Evolutionary conservation across 2,888 invertebrate species (phyloP), one percentile per base, ranked within the genome.

Genomic region (Latrodectus elegans): DNA sequence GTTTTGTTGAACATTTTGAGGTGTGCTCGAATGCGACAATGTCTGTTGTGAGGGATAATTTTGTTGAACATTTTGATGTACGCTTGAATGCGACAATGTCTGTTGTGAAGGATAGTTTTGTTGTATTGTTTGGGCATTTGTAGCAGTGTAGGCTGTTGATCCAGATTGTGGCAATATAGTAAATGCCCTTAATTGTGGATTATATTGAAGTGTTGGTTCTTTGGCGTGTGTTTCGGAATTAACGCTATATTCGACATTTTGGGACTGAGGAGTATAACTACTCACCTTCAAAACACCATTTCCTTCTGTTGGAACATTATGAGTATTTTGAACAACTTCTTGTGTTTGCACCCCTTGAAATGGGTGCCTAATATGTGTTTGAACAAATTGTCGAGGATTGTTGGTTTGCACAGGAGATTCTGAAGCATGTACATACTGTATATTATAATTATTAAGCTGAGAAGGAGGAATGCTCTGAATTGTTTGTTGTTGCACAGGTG

Each of bases 361-460:
- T 15, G 60, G 70, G n/a, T 68, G 82, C 8, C 75, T 82, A 17
- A 38, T 14, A 26, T 67, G 53, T 2, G 73, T 65, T 11, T 67
- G 73, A 10, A 17, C 4, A 49, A 70, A 68, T 75, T 82, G 82
- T 4, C 65, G 68, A 15, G 60, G 22, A 9, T 8, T 15, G 22
- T 26, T n/a, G 65, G 14, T 9, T 26, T 38, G 4, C 4, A 53
- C 60, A 38, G 64, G 81, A n/a, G 38, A 38, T 38, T 38, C 38
- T 38, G 38, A 6, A 38, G 4, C 38, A 38, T 38, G 38, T 4
- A 4, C 6, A 6, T 51, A n/a, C 72, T 80, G 79, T 11, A 22
- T n/a, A 12, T n/a, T 0, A 55, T 55, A 53, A 12, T 6, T 55
- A 11, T 38, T n/a, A 12, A 65, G 73, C n/a, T 65, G 81, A n/a